Evolutionary conservation across 1,140 invertebrate species (phyloP), one percentile per base, ranked within the genome.

Genomic region (Euwallacea fornicatus): DNA sequence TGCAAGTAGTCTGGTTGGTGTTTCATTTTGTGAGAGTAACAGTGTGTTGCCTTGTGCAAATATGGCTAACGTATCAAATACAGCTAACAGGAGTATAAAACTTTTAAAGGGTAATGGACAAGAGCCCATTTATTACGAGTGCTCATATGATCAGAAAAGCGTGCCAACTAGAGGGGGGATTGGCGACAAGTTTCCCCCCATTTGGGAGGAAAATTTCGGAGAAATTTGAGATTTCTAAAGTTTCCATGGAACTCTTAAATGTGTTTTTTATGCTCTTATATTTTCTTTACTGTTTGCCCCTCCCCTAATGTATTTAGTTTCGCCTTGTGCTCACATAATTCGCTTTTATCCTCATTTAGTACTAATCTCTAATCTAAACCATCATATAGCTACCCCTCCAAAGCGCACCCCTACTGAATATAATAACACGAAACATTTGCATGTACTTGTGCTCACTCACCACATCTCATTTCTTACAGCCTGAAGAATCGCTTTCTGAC

Each of bases 401-500:
- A 33, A 33, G 21, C 21, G 21, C 21, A 33, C 21, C 21, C 21
- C 21, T 33, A 33, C 21, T 33, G 21, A 33, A 33, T 50, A 50
- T 50, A 50, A 9, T 56, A 56, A 56, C 54, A 56, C 54, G 16
- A 9, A 9, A 10, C 42, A 46, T 41, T 50, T 56, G 68, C 68
- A 63, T 70, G 68, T 64, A 21, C 42, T 43, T 62, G 42, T 56
- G 7, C 7, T 16, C 50, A 50, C 41, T 73, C 47, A 59, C 62
- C 67, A 50, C 55, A 69, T 62, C 42, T 68, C 64, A 69, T 69
- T 69, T 58, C 77, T 81, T 83, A 82, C 84, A 91, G 89, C 89
- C 89, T 78, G 89, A 93, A 83, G 92, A 93, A 85, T 91, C 91
- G 83, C 85, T 93, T 83, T 92, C 92, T 77, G 92, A 94, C 86